Evolutionary conservation across 64 coral and sea anemone genomes (phyloP), one percentile per base, ranked within the genome.

Genomic region (Actinia equina): DNA sequence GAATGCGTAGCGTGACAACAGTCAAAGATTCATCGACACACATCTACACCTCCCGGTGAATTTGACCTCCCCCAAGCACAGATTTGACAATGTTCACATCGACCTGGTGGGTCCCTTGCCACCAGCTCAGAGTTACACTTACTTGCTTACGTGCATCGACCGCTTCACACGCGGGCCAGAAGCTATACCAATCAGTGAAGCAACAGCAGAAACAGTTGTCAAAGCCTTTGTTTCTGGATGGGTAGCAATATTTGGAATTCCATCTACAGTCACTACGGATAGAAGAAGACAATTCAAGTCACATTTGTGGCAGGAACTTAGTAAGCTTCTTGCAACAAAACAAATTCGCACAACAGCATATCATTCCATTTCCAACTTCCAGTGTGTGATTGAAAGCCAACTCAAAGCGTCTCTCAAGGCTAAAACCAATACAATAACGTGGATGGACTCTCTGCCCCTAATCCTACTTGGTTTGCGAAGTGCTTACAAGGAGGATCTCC

Each of bases 101-200:
- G 89, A 90, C 51, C 77, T 91, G 37, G 89, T 91, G 17, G 89
- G 83, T 44, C 89, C 89, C 10, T 30, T 91, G 0, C 89, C 89
- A 1, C 82, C 64, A 43, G 85, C 89, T 14, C 56, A 64, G 42
- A 84, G 85, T 30, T 92, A 86, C 58, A 43, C 53, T 2, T 87
- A 87, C 59, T 83, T 92, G 7, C 77, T 92, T 25, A 91, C 89
- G 1, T 86, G 83, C 22, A 86, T 80, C 56, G 71, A 91, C 51
- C 17, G 89, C 4, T 92, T 81, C 77, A 91, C 71, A 7, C 89
- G 89, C 52, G 86, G 89, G 89, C 65, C 89, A 8, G 89, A 91
- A 82, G 89, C 55, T 18, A 91, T 86, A 10, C 84, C 83, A 11
- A 85, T 91, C 30, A 80, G 10, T 8, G 71, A 86, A 17, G 53